These are phyloP conservation scores for Agrochola circellaris DNA, from an alignment of 2,888 invertebrate genomes.

Conservation along the genomic window DNA sequence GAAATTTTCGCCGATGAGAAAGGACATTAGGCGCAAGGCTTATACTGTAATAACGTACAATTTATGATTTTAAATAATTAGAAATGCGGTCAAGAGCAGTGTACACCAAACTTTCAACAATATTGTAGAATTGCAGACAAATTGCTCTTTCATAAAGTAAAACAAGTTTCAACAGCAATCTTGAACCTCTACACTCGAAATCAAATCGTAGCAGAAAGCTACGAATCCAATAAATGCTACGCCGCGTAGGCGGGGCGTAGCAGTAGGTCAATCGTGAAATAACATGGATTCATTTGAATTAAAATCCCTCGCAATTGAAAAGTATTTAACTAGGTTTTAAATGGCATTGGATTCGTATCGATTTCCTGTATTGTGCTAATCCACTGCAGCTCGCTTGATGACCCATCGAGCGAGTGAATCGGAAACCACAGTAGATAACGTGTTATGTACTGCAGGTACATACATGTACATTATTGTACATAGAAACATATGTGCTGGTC, in stretches of 20 bases:
- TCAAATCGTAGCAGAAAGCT: conserved; percentile 39
- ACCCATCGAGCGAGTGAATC: conserved; percentile 32
- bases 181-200: conserved; percentile 8
- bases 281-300: conserved; percentile 19
- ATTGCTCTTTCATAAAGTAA: conserved; percentile 9
- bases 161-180: conserved; percentile 16
- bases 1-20: neutral
- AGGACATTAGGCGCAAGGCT: neutral
- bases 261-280: conserved; percentile 20
- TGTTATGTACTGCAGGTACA: neutral
- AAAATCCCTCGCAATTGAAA: conserved; percentile 18
- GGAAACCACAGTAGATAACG: conserved; percentile 12
- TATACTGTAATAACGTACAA: neutral
- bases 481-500: neutral
- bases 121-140: conserved; percentile 2
- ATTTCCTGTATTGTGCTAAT: conserved; percentile 35
- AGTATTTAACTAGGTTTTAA: conserved; percentile 11
- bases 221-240: conserved; percentile 45
- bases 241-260: conserved; percentile 42
- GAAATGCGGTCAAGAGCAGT: neutral
- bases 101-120: neutral
- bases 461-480: neutral
- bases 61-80: neutral
- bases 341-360: conserved; percentile 15
- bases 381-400: conserved; percentile 12